phyloP scores from a whole-genome alignment of 1,140 invertebrate genomes.

The Temnothorax nylanderi region DNA sequence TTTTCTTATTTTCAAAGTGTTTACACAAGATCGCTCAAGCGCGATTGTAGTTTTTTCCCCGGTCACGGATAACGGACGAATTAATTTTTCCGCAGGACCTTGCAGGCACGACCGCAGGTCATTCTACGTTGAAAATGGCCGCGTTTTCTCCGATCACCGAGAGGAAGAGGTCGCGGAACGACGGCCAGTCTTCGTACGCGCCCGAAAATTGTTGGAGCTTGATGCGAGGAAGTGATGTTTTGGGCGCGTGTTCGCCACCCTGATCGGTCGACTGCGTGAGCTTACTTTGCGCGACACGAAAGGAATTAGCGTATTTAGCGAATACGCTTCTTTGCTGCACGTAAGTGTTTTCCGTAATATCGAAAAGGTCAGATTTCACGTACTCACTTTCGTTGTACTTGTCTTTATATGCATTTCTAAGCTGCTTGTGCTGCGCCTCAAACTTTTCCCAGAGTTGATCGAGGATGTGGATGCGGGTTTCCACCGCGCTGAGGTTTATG shows the following conservation, averaged over 20 bases:
- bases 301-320: too few species aligned
- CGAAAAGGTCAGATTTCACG: not conserved
- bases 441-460: not conserved
- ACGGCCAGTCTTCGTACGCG: not conserved
- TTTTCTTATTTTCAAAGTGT: too few species aligned
- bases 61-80: not conserved
- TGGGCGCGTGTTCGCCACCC: too few species aligned
- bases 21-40: not conserved
- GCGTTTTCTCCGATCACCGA: not conserved
- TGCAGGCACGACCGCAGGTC: not conserved
- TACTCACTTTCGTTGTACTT: not conserved
- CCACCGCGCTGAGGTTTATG: not conserved
- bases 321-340: not conserved
- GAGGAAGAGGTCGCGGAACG: not conserved
- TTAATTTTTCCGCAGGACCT: not conserved
- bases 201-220: not conserved
- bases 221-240: not conserved
- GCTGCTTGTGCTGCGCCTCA: not conserved
- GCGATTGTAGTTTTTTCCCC: not conserved
- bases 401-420: accelerated
- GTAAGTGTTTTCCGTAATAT: not conserved
- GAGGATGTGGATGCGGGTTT: not conserved
- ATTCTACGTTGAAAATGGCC: not conserved
- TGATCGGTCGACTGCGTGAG: too few species aligned
- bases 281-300: too few species aligned